Conservation (phyloP, 2,797 vertebrate genomes). For the Thaleichthys pacificus region DNA sequence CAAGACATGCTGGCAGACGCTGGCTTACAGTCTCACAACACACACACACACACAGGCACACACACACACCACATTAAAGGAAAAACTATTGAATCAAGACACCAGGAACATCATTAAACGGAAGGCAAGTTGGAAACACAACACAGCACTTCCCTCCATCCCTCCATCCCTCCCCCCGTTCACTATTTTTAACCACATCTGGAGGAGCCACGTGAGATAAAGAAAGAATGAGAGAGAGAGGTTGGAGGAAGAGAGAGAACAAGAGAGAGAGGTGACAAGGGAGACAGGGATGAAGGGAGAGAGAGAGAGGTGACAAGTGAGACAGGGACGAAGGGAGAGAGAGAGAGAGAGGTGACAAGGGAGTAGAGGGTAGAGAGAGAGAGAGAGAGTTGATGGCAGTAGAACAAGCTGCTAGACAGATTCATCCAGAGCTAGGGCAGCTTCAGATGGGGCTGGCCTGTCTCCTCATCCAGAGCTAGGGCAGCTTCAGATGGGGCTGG, state of each 20-base stretch:
- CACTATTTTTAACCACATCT: constrained; percentile 46
- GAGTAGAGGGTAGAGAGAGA: constrained; percentile 2
- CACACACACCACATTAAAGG: constrained; percentile 9
- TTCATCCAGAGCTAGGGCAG: constrained; percentile 39
- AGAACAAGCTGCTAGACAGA: background rate
- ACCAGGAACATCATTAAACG: constrained; percentile 35
- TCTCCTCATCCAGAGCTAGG: too few species aligned
- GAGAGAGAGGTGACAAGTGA: too few species aligned
- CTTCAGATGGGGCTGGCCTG: constrained; percentile 30
- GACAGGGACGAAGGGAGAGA: too few species aligned
- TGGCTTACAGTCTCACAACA: background rate
- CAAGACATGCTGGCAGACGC: background rate
- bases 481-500: too few species aligned
- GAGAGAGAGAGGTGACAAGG: constrained; percentile 14
- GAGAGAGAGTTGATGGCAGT: constrained; percentile 19
- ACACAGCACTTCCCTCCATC: constrained; percentile 6
- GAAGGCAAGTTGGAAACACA: constrained; percentile 10
- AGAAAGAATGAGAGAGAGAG: too few species aligned
- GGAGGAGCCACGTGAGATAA: constrained; percentile 21
- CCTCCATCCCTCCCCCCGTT: background rate
- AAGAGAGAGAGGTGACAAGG: too few species aligned
- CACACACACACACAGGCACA: constrained; percentile 10
- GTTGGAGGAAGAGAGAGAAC: too few species aligned
- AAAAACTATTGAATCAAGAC: background rate
- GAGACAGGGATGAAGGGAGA: too few species aligned